Conservation (phyloP, 1,140 invertebrate genomes). For the Acromyrmex charruanus region DNA sequence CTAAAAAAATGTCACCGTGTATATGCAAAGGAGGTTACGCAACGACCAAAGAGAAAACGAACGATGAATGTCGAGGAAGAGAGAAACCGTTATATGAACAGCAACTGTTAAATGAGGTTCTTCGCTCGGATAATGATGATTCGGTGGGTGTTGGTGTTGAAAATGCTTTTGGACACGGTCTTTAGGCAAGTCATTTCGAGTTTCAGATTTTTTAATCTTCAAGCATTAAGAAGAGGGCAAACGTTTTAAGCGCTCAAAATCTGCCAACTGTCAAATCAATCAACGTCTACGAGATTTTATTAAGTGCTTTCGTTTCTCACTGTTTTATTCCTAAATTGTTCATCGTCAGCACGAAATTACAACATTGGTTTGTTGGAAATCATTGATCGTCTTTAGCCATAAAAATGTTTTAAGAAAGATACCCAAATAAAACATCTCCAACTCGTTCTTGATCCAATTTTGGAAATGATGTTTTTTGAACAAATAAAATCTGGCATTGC, state of each 20-base stretch:
- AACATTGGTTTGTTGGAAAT: background rate
- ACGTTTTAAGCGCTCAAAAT: too few species aligned
- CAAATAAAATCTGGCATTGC: background rate
- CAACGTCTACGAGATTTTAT: background rate
- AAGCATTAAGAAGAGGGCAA: background rate
- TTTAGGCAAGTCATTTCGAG: background rate
- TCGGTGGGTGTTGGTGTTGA: background rate
- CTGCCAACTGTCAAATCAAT: background rate
- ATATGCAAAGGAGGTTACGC: constrained; percentile 34
- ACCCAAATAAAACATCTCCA: background rate
- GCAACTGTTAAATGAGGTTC: constrained; percentile 31
- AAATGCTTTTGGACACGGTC: background rate
- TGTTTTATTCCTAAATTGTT: background rate
- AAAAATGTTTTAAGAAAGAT: background rate
- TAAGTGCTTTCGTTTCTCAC: background rate
- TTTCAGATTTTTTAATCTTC: background rate
- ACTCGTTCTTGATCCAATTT: background rate
- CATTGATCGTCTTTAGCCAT: too few species aligned
- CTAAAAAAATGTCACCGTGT: constrained; percentile 40
- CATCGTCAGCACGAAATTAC: background rate
- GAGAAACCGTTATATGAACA: background rate
- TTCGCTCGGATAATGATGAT: constrained; percentile 32
- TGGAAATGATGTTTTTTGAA: background rate
- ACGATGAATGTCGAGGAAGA: background rate
- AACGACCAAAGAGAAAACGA: constrained; percentile 20